Evolutionary conservation across 2,797 vertebrate genomes (phyloP).

Genomic region (Gallinago stenura): DNA sequence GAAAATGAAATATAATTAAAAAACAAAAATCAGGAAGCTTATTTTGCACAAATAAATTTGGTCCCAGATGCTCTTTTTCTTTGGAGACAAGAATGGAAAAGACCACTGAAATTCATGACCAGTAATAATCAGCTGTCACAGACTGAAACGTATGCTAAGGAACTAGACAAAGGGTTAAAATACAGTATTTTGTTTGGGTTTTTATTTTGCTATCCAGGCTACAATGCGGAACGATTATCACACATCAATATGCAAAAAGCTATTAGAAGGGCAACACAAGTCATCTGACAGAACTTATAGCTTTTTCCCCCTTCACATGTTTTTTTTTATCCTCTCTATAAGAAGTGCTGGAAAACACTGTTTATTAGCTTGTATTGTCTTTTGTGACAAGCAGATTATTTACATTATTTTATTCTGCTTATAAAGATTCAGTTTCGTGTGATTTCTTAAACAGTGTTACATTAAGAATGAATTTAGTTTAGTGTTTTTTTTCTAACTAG

Average conservation of each 20-base stretch:
- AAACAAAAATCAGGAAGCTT: background rate
- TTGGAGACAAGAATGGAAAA: background rate
- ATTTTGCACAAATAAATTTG: background rate
- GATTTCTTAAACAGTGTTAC: background rate
- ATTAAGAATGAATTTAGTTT: background rate
- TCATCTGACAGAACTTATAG: background rate
- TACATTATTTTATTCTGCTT: background rate
- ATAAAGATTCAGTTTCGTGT: background rate
- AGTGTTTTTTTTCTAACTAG: background rate
- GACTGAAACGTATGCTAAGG: background rate
- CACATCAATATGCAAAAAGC: background rate
- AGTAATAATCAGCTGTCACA: background rate
- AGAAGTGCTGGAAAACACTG: background rate
- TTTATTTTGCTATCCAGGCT: background rate
- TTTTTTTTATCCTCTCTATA: background rate
- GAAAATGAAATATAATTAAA: background rate
- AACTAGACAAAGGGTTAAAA: background rate
- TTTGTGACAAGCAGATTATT: background rate
- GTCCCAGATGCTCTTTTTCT: background rate
- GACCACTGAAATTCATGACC: background rate
- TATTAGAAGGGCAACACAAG: background rate
- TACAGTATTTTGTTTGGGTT: background rate
- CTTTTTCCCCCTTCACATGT: background rate
- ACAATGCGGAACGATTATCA: background rate
- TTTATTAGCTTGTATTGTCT: background rate